These are phyloP conservation scores for Petrocephalus microphthalmus DNA, from an alignment of 2,113 vertebrate species.

Conservation along the genomic window DNA sequence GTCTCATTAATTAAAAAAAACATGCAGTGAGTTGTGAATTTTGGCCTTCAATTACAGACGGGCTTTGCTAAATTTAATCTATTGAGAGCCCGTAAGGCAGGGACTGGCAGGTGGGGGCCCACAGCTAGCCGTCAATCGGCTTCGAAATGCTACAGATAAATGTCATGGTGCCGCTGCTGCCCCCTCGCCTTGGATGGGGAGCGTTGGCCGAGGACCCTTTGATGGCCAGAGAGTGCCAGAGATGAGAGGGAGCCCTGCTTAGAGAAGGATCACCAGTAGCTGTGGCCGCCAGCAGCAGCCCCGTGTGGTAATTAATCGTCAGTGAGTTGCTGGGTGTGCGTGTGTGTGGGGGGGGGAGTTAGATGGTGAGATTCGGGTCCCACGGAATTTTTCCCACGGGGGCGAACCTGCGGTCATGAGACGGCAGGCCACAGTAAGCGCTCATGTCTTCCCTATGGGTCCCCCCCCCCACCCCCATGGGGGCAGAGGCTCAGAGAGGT, in stretches of 20 bases:
- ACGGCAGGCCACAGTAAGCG: constrained; percentile 88
- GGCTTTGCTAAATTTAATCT: background rate
- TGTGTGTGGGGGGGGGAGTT: constrained; percentile 7
- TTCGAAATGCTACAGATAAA: constrained; percentile 46
- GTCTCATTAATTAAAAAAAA: background rate
- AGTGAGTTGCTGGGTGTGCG: constrained; percentile 66
- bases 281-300: constrained; percentile 51
- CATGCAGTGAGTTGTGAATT: background rate
- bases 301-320: constrained; percentile 83
- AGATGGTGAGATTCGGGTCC: constrained; percentile 45
- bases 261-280: constrained; percentile 62
- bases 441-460: constrained; percentile 53
- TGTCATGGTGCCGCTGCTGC: background rate
- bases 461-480: constrained; percentile 36
- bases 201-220: constrained; percentile 57
- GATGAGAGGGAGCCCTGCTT: constrained; percentile 64
- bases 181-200: constrained; percentile 41
- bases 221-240: constrained; percentile 64
- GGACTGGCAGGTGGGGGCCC: background rate
- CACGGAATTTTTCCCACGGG: constrained; percentile 80
- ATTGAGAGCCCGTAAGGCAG: background rate
- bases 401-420: constrained; percentile 82
- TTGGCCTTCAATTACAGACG: background rate
- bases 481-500: constrained; percentile 69
- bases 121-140: constrained; percentile 24